Percentiles rank a stretch among this genome's conserved stretches.
phyloP scores from a whole-genome alignment of 2,113 vertebrate genomes.

The Gobio gobio region DNA sequence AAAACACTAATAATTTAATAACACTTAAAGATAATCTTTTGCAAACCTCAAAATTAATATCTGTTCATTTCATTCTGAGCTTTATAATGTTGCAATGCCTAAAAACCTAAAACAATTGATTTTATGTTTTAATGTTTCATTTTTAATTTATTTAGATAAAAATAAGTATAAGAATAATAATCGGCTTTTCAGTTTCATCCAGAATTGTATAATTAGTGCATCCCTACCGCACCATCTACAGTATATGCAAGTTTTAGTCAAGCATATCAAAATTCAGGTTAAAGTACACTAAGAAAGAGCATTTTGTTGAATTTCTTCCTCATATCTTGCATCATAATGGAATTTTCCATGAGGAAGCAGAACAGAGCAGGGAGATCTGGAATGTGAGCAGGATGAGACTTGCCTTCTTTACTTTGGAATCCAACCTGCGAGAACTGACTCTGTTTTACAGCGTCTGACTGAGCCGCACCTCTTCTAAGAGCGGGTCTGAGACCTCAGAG shows the following conservation, averaged over 20 bases:
- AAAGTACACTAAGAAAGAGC: background rate
- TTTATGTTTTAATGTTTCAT: too few species aligned
- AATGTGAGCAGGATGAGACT: constrained; percentile 75
- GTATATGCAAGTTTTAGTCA: background rate
- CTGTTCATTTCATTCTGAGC: too few species aligned
- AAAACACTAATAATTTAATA: too few species aligned
- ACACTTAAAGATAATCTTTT: too few species aligned
- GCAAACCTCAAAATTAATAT: too few species aligned
- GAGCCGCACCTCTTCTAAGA: constrained; percentile 6
- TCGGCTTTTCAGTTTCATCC: background rate
- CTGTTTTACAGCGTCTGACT: background rate
- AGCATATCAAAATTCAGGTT: background rate
- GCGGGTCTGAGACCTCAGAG: constrained; percentile 1
- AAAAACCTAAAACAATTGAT: too few species aligned
- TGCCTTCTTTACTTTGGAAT: constrained; percentile 46
- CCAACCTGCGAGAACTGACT: constrained; percentile 9
- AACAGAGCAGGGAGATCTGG: constrained; percentile 57
- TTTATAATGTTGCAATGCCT: too few species aligned
- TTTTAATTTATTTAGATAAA: too few species aligned
- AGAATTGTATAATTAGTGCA: background rate
- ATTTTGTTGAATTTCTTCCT: constrained; percentile 31
- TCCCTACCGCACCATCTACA: background rate
- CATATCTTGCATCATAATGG: constrained; percentile 52
- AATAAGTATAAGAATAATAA: background rate
- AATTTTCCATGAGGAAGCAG: constrained; percentile 70